Percentiles rank a stretch among this genome's conserved stretches.
Evolutionary conservation across 2,888 invertebrate species (phyloP).

Genomic region (Machimus atricapillus): DNA sequence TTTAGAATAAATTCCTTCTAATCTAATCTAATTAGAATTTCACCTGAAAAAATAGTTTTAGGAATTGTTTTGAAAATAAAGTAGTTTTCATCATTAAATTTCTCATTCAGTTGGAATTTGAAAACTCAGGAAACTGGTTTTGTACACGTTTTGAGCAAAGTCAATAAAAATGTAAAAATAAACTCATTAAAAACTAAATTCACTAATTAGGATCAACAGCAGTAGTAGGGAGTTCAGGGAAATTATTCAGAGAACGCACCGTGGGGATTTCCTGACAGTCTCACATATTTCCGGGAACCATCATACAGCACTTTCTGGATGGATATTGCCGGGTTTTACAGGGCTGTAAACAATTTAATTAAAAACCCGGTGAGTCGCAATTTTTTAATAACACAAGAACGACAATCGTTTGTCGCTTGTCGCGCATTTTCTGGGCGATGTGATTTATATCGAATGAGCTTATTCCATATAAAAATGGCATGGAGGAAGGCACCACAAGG

Average conservation of each 20-base stretch:
- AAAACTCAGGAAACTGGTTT: too few relatives aligned
- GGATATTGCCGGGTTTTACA: neutral
- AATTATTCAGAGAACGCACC: neutral
- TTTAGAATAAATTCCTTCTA: too few relatives aligned
- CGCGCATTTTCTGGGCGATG: neutral
- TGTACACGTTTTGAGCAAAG: too few relatives aligned
- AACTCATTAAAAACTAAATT: neutral
- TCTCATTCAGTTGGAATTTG: too few relatives aligned
- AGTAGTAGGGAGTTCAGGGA: neutral
- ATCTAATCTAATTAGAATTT: too few relatives aligned
- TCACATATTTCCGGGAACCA: neutral
- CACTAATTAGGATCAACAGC: neutral
- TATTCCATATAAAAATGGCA: neutral
- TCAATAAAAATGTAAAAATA: neutral
- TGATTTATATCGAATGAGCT: slow-evolving; percentile 24
- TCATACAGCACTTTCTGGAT: neutral
- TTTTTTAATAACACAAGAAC: neutral
- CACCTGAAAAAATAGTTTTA: too few relatives aligned
- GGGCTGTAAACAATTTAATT: neutral
- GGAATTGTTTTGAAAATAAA: too few relatives aligned
- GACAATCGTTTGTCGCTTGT: slow-evolving; percentile 20
- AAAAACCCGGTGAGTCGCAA: neutral
- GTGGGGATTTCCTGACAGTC: too few relatives aligned
- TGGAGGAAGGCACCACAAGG: neutral
- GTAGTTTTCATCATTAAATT: too few relatives aligned